These are phyloP conservation scores for Pyrocoelia pectoralis DNA, from an alignment of 2,888 invertebrate genomes.

Conservation along the genomic window DNA sequence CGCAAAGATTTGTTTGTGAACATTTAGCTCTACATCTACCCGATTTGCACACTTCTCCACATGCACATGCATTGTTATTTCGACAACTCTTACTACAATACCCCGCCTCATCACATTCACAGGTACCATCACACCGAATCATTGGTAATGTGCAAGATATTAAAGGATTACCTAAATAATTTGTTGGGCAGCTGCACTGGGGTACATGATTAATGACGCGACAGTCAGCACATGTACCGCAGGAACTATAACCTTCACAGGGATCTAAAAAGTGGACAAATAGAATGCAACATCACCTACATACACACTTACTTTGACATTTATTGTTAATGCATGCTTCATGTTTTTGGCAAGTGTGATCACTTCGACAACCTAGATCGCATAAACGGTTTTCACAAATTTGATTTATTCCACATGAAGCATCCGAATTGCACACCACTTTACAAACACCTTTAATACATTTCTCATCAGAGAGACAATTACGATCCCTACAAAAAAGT, in stretches of 20 bases:
- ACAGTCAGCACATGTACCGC: slow-evolving; percentile 86
- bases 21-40: slow-evolving; percentile 80
- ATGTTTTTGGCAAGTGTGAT: slow-evolving; percentile 76
- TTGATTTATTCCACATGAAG: slow-evolving; percentile 79
- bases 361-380: slow-evolving; percentile 86
- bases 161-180: slow-evolving; percentile 83
- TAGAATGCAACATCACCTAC: background rate
- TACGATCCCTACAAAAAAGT: slow-evolving; percentile 69
- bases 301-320: slow-evolving; percentile 70
- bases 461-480: slow-evolving; percentile 85
- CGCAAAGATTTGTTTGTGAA: slow-evolving; percentile 72
- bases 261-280: slow-evolving; percentile 69
- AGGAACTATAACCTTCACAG: slow-evolving; percentile 75
- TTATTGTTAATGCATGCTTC: slow-evolving; percentile 85
- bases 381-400: slow-evolving; percentile 89
- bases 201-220: slow-evolving; percentile 83
- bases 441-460: slow-evolving; percentile 86
- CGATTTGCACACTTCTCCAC: slow-evolving; percentile 80
- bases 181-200: slow-evolving; percentile 84
- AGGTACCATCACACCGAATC: slow-evolving; percentile 75
- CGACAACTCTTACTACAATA: slow-evolving; percentile 79
- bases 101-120: slow-evolving; percentile 83
- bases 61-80: slow-evolving; percentile 74
- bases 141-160: slow-evolving; percentile 78
- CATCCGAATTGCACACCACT: slow-evolving; percentile 86